These are phyloP conservation scores for Drosophila falleni DNA, from an alignment of 2,888 invertebrate species.

Conservation along the genomic window DNA sequence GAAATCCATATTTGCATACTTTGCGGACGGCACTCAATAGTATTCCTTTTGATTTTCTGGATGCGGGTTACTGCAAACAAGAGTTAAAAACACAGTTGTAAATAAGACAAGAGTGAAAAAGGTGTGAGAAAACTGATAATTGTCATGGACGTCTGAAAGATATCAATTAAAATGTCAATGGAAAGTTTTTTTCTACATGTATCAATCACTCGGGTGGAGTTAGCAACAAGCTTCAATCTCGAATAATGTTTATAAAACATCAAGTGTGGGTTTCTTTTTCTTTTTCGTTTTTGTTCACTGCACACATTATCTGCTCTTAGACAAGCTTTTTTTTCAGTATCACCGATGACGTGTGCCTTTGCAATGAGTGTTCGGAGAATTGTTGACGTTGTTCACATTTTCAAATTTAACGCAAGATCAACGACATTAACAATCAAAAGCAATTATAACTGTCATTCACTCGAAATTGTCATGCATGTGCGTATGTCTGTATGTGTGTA, in stretches of 20 bases:
- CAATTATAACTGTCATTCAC: slow-evolving; percentile 45
- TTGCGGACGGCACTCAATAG: slow-evolving; percentile 44
- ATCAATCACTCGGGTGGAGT: neutral
- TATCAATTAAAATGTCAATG: neutral
- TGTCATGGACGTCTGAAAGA: neutral
- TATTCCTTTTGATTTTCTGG: slow-evolving; percentile 29
- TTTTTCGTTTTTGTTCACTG: neutral
- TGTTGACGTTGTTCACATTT: slow-evolving; percentile 21
- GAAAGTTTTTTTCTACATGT: neutral
- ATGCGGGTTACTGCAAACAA: slow-evolving; percentile 36
- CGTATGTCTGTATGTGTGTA: slow-evolving; percentile 10
- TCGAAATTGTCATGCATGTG: slow-evolving; percentile 3
- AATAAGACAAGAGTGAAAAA: neutral
- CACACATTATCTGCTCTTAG: slow-evolving; percentile 13
- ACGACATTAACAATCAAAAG: slow-evolving; percentile 45
- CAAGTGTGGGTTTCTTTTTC: neutral
- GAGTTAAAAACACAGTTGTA: neutral
- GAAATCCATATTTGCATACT: slow-evolving; percentile 85
- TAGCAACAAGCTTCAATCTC: neutral
- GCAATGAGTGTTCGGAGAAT: slow-evolving; percentile 41
- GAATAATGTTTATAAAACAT: slow-evolving; percentile 2
- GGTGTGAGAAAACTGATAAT: neutral
- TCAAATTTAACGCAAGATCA: slow-evolving; percentile 40
- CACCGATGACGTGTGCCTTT: slow-evolving; percentile 70
- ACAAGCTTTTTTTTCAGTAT: slow-evolving; percentile 14